Conservation (phyloP, 2,113 vertebrate genomes). For the Electrona antarctica region DNA sequence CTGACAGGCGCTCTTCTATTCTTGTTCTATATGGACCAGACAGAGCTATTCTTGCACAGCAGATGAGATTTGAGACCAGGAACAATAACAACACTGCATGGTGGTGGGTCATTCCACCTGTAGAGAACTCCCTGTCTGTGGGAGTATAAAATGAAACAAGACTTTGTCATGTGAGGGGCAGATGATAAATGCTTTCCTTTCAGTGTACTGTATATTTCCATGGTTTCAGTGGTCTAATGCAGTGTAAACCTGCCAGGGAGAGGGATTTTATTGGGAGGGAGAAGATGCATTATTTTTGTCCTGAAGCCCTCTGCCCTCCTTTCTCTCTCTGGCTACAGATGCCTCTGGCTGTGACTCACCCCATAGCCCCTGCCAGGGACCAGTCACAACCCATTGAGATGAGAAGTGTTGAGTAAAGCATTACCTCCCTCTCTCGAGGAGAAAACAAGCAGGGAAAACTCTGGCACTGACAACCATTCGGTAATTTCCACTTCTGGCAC, state of each 20-base stretch:
- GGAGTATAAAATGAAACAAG: conserved; percentile 30
- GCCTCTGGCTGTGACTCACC: conserved; percentile 62
- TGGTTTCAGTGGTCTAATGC: conserved; percentile 53
- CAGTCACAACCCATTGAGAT: conserved; percentile 61
- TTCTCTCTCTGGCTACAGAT: conserved; percentile 33
- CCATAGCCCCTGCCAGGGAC: conserved; percentile 54
- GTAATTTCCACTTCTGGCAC: conserved; percentile 73
- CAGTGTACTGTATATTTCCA: conserved; percentile 49
- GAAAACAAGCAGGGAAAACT: conserved; percentile 60
- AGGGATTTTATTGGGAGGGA: conserved; percentile 62
- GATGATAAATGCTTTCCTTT: conserved; percentile 46
- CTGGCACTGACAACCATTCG: conserved; percentile 56
- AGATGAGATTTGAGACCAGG: conserved; percentile 4
- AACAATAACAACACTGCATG: not conserved
- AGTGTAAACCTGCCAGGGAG: conserved; percentile 65
- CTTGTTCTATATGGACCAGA: not conserved
- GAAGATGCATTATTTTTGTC: conserved; percentile 58
- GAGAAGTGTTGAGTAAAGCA: conserved; percentile 61
- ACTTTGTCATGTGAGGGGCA: conserved; percentile 40
- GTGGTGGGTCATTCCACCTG: conserved; percentile 22
- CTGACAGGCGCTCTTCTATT: conserved; percentile 6
- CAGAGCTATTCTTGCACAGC: not conserved
- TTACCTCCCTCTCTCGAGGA: conserved; percentile 52
- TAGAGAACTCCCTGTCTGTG: conserved; percentile 17
- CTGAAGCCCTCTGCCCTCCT: conserved; percentile 44